Base-by-base conservation (phyloP, 2,888 invertebrate species). In the Steromphala cineraria region DNA sequence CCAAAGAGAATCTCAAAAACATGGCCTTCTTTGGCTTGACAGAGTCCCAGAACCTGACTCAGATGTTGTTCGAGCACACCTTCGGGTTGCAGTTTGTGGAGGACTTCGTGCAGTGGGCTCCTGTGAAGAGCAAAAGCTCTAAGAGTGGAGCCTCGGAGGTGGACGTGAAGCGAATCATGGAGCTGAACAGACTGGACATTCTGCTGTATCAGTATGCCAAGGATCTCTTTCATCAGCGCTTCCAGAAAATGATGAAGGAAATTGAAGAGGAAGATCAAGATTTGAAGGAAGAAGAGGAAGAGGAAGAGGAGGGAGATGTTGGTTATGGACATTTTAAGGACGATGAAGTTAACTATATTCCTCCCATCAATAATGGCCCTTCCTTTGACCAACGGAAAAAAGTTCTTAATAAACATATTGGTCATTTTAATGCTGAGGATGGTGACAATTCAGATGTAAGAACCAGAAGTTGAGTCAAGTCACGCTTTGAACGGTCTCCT, bases 1-100 rank as follows among this genome's bases (percentile, higher is more conserved):
- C 99, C 79, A 99, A 99, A 94, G 95, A 96, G 87, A 99, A 99
- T 94, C 95, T 99, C 81, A 96, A 96, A 75, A 85, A 90, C 62
- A 98, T 99, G 97, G 97, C 99, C 79, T 99, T 98, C 94, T 99
- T 99, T 94, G 99, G 99, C 85, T 95, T 99, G 85, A 98, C 98
- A 8, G 99, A 99, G 94, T 96, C 96, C 94, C 99, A 99, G 94
- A 96, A 97, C 17, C 91, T 92, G 53, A 91, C 94, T 10, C 94
- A 94, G 86, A 89, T 86, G 75, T 83, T 93, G n/a, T 93, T 93
- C 85, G 92, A 93, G 83, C 82, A 89, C 56, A 91, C 91, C 4
- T 93, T 93, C 84, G 82, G 88, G 52, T 79, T 92, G 56, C 84
- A 87, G 71, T 92, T 93, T 82, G 84, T 81, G 7, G 81, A 85